These are phyloP conservation scores for Tribolium freemani DNA, from an alignment of 2,888 invertebrate species.

Conservation along the genomic window DNA sequence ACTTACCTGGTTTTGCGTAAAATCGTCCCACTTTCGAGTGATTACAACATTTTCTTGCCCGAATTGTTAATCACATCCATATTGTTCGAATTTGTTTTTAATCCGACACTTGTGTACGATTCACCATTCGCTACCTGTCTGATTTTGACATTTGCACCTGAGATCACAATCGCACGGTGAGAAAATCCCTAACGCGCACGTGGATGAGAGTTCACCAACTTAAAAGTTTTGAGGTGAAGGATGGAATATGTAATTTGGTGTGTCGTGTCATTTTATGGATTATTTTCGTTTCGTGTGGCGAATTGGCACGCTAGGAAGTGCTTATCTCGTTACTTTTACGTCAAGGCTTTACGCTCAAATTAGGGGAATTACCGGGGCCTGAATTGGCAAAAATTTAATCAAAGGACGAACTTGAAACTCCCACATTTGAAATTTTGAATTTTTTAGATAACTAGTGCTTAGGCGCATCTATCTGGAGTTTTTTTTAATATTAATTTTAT, in stretches of 20 bases:
- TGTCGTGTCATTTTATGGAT: not conserved
- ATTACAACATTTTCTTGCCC: not conserved
- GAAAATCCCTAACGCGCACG: not conserved
- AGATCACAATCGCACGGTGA: not conserved
- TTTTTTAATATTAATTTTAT: no score
- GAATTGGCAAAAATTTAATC: no score
- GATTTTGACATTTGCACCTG: slow-evolving; percentile 8
- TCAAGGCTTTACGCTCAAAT: not conserved
- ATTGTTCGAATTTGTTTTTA: slow-evolving; percentile 19
- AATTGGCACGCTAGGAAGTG: not conserved
- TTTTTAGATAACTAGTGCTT: no score
- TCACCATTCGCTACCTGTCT: slow-evolving; percentile 10
- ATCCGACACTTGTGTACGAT: not conserved
- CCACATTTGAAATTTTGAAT: no score
- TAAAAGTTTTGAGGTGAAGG: not conserved
- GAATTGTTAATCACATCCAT: slow-evolving; percentile 6
- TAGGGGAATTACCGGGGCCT: not conserved
- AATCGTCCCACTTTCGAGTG: not conserved
- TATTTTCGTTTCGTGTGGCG: not conserved
- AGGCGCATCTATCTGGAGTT: no score
- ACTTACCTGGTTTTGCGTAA: slow-evolving; percentile 18
- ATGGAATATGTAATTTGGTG: not conserved
- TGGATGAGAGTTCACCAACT: not conserved
- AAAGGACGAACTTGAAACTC: no score
- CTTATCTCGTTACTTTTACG: not conserved